These are phyloP conservation scores for Limnephilus rhombicus DNA, from an alignment of 2,888 invertebrate species.

Conservation along the genomic window DNA sequence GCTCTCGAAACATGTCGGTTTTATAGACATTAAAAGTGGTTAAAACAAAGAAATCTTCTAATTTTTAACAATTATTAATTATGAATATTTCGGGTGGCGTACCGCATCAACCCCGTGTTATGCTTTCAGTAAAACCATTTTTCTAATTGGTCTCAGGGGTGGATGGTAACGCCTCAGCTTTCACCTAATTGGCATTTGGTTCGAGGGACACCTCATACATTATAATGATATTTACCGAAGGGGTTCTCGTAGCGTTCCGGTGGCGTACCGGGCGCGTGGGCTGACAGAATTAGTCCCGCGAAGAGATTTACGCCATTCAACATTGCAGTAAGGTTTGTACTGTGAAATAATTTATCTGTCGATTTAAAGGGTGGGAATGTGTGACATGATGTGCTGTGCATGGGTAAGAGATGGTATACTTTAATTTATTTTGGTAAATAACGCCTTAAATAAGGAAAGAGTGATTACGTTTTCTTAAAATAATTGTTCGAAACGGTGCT, in stretches of 20 bases:
- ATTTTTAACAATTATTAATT: no score
- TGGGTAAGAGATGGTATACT: background rate
- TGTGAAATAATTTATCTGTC: background rate
- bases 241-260: background rate
- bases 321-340: background rate
- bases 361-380: background rate
- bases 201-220: background rate
- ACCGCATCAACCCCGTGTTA: background rate
- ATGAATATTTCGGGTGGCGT: background rate
- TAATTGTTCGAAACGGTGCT: background rate
- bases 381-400: background rate
- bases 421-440: background rate
- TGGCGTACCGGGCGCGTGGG: background rate
- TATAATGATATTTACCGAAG: background rate
- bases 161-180: background rate
- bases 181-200: constrained; percentile 37
- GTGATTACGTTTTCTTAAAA: background rate
- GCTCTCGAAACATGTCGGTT: no score
- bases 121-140: background rate
- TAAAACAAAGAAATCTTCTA: no score
- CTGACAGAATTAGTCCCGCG: background rate
- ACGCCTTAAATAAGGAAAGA: background rate
- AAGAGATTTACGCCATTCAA: background rate
- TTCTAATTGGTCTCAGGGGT: constrained; percentile 6
- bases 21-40: no score